These are phyloP conservation scores for Sminthurinus aureus DNA, from an alignment of 2,888 invertebrate genomes.

Conservation along the genomic window DNA sequence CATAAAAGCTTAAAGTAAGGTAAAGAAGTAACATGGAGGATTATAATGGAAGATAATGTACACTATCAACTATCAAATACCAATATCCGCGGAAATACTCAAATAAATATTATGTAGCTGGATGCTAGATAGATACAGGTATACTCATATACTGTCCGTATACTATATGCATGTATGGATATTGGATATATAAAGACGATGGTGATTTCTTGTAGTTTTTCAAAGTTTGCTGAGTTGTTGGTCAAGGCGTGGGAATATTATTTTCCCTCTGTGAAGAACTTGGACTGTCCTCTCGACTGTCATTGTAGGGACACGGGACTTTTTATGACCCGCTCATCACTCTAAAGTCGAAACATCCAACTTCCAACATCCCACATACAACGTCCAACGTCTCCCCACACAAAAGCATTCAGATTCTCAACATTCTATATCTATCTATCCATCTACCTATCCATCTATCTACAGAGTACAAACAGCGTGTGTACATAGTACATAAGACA, in stretches of 20 bases:
- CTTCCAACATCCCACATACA: background rate
- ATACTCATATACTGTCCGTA: background rate
- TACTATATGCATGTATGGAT: background rate
- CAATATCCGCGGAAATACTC: too few relatives aligned
- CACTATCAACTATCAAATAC: background rate
- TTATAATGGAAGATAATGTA: background rate
- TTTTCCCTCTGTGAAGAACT: conserved; percentile 28
- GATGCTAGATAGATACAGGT: background rate
- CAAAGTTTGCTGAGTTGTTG: conserved; percentile 20
- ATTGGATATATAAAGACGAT: background rate
- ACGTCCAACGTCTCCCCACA: background rate
- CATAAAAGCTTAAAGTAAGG: too few relatives aligned
- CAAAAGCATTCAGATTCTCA: background rate
- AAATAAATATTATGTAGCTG: too few relatives aligned
- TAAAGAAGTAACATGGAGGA: too few relatives aligned
- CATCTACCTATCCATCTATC: too few relatives aligned
- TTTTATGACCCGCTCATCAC: conserved; percentile 59
- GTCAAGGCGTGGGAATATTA: conserved; percentile 40
- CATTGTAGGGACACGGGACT: conserved; percentile 47
- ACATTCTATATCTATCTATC: too few relatives aligned
- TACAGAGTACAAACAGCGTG: background rate
- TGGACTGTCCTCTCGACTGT: conserved; percentile 22
- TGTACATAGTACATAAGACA: background rate
- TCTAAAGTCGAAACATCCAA: background rate
- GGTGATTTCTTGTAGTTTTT: background rate